Base-by-base conservation (phyloP, 2,113 vertebrate genomes). In the Aegotheles bennettii region DNA sequence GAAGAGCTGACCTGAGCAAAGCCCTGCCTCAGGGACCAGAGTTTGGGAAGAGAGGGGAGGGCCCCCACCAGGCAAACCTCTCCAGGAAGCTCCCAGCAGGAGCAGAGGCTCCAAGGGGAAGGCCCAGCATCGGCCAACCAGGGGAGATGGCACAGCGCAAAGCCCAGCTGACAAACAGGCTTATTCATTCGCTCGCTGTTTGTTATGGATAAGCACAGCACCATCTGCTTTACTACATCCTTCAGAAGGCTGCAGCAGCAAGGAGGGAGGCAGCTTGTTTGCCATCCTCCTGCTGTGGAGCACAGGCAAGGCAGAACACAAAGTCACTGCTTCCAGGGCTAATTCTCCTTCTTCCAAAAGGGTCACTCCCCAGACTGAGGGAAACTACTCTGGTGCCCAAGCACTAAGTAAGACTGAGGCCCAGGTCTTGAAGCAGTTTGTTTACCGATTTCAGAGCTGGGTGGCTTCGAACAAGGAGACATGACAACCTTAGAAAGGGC, bases 191-290 rank as follows among this genome's bases (percentile, higher is more conserved):
- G 31, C 92, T 82, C 16, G 29, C 61, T 87, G 51, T 38, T 93
- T 42, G 36, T 82, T 75, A 74, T 31, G 42, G 40, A 12, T 19
- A 42, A 88, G 89, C 75, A 54, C 1, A 0, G n/a, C 0, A 0
- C 90, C 92, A 89, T 91, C 84, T 94, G 95, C 85, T 95, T 82
- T 23, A 19, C 43, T 43, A 8, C 3, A 10, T 11, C 69, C 61
- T 91, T 82, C 2, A 26, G 4, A 79, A 64, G 84, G 77, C 73
- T 47, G 29, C 0, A 43, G 65, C 68, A 76, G 63, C 0, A 3
- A 64, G 59, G 50, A 67, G 48, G 50, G 10, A 35, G 61, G 48
- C 57, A 83, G 75, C n/a, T 68, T 40, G 31, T 24, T 16, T 47
- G 48, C 57, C 47, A 42, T 11, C 11, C 33, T 79, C 70, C 91